Evolutionary conservation across 2,888 invertebrate genomes (phyloP).

Genomic region (Eupithecia pulchellata): DNA sequence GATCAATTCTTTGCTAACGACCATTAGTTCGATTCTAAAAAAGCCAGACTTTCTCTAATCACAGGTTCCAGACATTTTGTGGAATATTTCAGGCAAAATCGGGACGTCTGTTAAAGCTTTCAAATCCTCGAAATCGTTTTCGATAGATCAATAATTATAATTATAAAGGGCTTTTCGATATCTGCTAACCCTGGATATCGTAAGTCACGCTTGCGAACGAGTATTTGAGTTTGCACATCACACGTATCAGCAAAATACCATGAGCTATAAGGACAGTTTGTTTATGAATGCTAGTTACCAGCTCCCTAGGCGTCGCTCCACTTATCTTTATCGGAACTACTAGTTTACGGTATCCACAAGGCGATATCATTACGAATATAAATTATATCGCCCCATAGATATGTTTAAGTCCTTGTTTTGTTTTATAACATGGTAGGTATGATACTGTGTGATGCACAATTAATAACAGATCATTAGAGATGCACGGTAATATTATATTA

Average conservation of each 20-base stretch:
- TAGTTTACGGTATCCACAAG: background rate
- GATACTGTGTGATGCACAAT: background rate
- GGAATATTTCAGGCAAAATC: background rate
- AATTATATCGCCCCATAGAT: background rate
- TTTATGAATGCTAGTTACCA: background rate
- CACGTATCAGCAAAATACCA: background rate
- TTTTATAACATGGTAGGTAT: background rate
- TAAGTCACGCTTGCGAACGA: slow-evolving; percentile 12
- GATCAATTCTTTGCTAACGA: slow-evolving; percentile 12
- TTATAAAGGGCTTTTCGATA: background rate
- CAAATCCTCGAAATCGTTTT: slow-evolving; percentile 12
- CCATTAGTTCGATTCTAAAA: background rate
- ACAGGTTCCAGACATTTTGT: background rate
- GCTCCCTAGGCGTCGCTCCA: background rate
- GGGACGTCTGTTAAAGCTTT: background rate
- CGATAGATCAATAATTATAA: background rate
- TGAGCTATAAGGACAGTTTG: background rate
- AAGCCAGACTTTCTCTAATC: background rate
- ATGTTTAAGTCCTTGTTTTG: background rate
- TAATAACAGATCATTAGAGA: background rate
- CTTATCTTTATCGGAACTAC: background rate
- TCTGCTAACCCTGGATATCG: slow-evolving; percentile 5
- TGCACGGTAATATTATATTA: slow-evolving; percentile 2
- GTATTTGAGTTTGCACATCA: background rate
- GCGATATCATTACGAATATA: background rate